Conservation (phyloP, 2,797 vertebrate species). For the Dermochelys coriacea region DNA sequence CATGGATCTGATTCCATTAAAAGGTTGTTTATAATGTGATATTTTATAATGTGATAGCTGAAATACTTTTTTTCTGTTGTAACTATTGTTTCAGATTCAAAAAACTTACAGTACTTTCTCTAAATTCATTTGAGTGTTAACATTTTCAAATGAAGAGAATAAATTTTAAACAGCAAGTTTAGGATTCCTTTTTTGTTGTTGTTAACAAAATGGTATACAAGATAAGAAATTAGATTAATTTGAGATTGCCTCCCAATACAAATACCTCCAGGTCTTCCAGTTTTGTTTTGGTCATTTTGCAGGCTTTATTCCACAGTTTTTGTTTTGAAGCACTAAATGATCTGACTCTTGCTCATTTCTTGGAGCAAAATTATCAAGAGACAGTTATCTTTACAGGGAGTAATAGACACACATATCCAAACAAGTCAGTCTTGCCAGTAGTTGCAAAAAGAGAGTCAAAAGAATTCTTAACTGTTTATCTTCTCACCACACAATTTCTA, state of each 20-base stretch:
- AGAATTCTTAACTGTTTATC: conserved; percentile 52
- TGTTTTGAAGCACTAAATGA: neutral
- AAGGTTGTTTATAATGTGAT: accelerated
- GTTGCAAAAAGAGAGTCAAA: conserved; percentile 1
- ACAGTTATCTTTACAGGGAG: neutral
- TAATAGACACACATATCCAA: neutral
- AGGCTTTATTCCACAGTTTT: neutral
- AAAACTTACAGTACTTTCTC: neutral
- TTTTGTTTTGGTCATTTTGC: neutral
- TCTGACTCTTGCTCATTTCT: neutral
- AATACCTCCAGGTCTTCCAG: neutral
- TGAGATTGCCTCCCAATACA: neutral
- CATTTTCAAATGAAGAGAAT: neutral
- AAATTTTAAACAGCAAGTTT: neutral
- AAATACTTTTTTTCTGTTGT: neutral
- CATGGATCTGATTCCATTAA: neutral
- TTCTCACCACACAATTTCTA: conserved; percentile 5
- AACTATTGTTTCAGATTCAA: neutral
- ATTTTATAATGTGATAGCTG: neutral
- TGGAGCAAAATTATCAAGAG: neutral
- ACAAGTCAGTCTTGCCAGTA: conserved; percentile 10
- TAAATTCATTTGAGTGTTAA: neutral
- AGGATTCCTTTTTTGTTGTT: neutral
- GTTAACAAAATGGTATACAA: neutral
- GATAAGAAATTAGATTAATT: neutral